A percentile compares a stretch with the other conserved stretches of the same genome.
These are phyloP conservation scores for Colossoma macropomum DNA, from an alignment of 2,113 vertebrate species.

Conservation along the genomic window DNA sequence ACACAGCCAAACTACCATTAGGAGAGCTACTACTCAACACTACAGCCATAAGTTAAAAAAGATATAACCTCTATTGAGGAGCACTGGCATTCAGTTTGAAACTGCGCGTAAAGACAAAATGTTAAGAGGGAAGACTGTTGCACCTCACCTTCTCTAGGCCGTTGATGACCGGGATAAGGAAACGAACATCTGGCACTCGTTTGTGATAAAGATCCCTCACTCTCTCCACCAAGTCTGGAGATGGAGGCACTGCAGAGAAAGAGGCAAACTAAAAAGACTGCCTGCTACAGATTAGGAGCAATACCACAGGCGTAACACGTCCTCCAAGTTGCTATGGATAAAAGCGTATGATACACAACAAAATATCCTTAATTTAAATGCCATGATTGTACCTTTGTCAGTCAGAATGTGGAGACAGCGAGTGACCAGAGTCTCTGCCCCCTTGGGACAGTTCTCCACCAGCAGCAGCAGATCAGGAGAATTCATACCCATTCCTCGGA, in stretches of 20 bases:
- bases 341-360: too few species aligned
- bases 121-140: neutral
- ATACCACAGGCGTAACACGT: too few species aligned
- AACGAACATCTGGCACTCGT: slow-evolving; percentile 90
- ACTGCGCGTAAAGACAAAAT: neutral
- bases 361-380: too few species aligned
- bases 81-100: neutral
- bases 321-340: too few species aligned
- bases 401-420: slow-evolving; percentile 94
- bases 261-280: neutral
- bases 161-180: slow-evolving; percentile 94
- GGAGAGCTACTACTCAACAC: neutral
- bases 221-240: slow-evolving; percentile 92
- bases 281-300: too few species aligned
- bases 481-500: slow-evolving; percentile 97
- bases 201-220: slow-evolving; percentile 96
- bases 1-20: neutral
- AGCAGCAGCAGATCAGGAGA: slow-evolving; percentile 91
- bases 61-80: neutral
- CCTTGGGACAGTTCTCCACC: slow-evolving; percentile 96
- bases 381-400: slow-evolving; percentile 84
- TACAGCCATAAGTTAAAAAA: too few species aligned
- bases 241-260: slow-evolving; percentile 85
- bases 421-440: slow-evolving; percentile 91
- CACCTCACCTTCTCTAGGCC: slow-evolving; percentile 91